phyloP scores from a whole-genome alignment of 2,113 vertebrate species.

The Pongo abelii region DNA sequence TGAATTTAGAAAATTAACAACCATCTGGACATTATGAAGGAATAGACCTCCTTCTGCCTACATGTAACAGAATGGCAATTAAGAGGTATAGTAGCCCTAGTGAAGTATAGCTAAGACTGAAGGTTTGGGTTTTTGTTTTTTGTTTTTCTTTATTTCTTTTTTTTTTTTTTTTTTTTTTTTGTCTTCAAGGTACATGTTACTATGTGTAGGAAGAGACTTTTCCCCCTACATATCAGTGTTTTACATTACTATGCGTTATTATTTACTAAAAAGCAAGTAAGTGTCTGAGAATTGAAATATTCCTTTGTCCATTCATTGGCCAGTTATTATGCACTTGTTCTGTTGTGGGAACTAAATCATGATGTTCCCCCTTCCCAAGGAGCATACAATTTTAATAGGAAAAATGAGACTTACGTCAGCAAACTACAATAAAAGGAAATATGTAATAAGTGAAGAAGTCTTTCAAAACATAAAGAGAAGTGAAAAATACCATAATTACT shows the following conservation, averaged over 20 bases:
- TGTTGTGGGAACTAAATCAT: neutral
- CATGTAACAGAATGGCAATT: slow-evolving; percentile 33
- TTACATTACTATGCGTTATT: neutral
- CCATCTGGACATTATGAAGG: slow-evolving; percentile 41
- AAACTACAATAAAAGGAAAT: neutral
- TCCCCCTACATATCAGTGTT: neutral
- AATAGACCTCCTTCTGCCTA: slow-evolving; percentile 39
- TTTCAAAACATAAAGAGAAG: neutral
- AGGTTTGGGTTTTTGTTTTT: neutral
- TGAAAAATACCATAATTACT: neutral
- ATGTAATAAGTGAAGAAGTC: neutral
- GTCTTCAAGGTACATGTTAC: neutral
- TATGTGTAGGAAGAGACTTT: neutral
- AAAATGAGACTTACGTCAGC: neutral
- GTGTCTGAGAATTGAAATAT: neutral
- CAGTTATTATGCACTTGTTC: neutral
- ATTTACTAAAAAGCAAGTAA: slow-evolving; percentile 17
- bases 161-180: neutral
- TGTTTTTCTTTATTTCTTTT: neutral
- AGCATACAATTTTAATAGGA: neutral
- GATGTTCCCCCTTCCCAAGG: neutral
- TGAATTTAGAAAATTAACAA: slow-evolving; percentile 63
- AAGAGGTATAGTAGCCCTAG: neutral
- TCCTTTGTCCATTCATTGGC: neutral
- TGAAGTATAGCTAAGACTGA: neutral